Percentiles rank a stretch among this genome's conserved stretches.
phyloP scores from a whole-genome alignment of 2,888 invertebrate genomes.

The Ophion ellenae region DNA sequence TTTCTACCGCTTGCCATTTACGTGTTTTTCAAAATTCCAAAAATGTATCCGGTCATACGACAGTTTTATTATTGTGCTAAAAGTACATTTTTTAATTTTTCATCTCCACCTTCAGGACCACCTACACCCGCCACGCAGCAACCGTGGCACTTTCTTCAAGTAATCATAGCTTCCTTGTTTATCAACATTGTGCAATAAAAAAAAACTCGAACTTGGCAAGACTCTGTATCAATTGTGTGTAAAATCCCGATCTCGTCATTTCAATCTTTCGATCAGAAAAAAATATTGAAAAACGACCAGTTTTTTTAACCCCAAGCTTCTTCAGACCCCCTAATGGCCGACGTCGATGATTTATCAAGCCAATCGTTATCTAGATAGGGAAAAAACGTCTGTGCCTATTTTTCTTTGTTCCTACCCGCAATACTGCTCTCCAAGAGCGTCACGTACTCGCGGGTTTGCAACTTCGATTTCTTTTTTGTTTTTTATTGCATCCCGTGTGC shows the following conservation, averaged over 20 bases:
- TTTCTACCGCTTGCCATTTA: neutral
- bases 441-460: neutral
- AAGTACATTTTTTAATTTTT: no score
- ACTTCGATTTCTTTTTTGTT: neutral
- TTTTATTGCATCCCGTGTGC: constrained; percentile 1
- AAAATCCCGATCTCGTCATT: no score
- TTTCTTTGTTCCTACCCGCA: neutral
- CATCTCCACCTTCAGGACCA: no score
- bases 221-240: no score
- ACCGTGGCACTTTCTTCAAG: no score
- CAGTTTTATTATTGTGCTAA: no score
- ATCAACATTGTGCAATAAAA: no score
- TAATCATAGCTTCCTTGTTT: no score
- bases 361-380: neutral
- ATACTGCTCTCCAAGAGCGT: neutral
- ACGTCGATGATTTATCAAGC: neutral
- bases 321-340: neutral
- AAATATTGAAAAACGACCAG: neutral
- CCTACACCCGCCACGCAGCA: no score
- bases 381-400: neutral
- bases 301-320: neutral
- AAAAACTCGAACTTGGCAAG: no score
- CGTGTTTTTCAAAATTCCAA: neutral
- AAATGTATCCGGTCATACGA: neutral
- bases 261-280: neutral